Conservation (phyloP, 2,888 invertebrate species). For the Agonopterix subpropinquella region DNA sequence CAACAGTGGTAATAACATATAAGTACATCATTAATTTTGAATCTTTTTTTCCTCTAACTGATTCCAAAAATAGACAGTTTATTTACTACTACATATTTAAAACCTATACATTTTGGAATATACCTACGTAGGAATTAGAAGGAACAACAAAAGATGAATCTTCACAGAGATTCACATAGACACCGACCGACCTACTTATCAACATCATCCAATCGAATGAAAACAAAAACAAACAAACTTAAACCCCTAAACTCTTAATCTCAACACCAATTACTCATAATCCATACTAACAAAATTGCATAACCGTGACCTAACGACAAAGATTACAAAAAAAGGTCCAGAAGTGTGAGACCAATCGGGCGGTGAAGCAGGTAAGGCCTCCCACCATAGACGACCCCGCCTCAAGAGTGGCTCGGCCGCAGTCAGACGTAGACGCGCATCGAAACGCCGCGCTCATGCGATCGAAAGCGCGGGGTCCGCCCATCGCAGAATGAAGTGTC, state of each 20-base stretch:
- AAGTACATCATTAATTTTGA: no score
- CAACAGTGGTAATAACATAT: no score
- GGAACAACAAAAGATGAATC: no score
- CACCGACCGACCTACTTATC: background rate
- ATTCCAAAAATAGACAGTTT: no score
- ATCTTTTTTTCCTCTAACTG: no score
- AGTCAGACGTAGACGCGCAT: slow-evolving; percentile 57
- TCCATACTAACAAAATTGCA: slow-evolving; percentile 24
- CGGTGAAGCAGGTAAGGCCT: slow-evolving; percentile 59
- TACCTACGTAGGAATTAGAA: no score
- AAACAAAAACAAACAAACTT: background rate
- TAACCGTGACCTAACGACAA: slow-evolving; percentile 45
- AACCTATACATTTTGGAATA: no score
- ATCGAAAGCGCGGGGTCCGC: slow-evolving; percentile 43
- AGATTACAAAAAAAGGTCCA: slow-evolving; percentile 41
- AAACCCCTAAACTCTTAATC: background rate
- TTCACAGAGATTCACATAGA: no score
- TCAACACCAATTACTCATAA: slow-evolving; percentile 3
- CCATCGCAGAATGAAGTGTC: slow-evolving; percentile 69
- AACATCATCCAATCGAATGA: no score
- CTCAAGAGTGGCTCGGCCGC: slow-evolving; percentile 33
- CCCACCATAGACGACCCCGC: slow-evolving; percentile 63
- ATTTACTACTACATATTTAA: no score
- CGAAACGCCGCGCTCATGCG: slow-evolving; percentile 62
- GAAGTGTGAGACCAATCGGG: slow-evolving; percentile 58